phyloP scores from a whole-genome alignment of 2,888 invertebrate genomes.

The Boloria selene region DNA sequence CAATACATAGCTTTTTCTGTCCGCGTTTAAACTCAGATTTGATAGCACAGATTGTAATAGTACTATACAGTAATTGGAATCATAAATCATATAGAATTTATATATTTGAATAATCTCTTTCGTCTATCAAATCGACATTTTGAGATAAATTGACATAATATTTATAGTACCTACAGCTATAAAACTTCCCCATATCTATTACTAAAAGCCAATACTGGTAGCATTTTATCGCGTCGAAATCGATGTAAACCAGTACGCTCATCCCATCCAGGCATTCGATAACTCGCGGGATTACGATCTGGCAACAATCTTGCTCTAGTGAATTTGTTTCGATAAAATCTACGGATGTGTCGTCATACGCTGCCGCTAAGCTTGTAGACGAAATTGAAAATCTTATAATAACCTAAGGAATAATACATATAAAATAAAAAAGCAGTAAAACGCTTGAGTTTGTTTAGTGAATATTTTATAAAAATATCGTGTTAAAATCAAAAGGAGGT shows the following conservation, averaged over 20 bases:
- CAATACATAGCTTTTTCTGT: too few relatives aligned
- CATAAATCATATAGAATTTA: too few relatives aligned
- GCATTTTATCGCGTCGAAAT: slow-evolving; percentile 32
- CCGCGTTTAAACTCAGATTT: too few relatives aligned
- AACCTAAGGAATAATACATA: too few relatives aligned
- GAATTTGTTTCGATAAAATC: slow-evolving; percentile 34
- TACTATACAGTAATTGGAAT: too few relatives aligned
- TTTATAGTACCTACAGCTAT: background rate
- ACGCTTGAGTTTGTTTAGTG: too few relatives aligned
- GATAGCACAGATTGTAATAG: too few relatives aligned
- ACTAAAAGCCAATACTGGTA: background rate
- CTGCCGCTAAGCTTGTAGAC: slow-evolving; percentile 13
- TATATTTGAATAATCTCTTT: too few relatives aligned
- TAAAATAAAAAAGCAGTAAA: too few relatives aligned
- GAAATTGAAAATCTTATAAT: slow-evolving; percentile 18
- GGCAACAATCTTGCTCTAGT: slow-evolving; percentile 37
- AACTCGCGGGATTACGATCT: slow-evolving; percentile 37
- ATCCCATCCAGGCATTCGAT: slow-evolving; percentile 32
- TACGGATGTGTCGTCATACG: slow-evolving; percentile 16
- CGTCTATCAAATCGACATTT: too few relatives aligned
- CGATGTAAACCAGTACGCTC: slow-evolving; percentile 32
- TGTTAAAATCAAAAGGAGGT: too few relatives aligned
- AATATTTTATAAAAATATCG: too few relatives aligned
- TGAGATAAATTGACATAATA: background rate
- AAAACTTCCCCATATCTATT: background rate